A percentile compares a stretch with the other conserved stretches of the same genome.
Conservation (phyloP, 2,888 invertebrate species). For the Agapostemon virescens region DNA sequence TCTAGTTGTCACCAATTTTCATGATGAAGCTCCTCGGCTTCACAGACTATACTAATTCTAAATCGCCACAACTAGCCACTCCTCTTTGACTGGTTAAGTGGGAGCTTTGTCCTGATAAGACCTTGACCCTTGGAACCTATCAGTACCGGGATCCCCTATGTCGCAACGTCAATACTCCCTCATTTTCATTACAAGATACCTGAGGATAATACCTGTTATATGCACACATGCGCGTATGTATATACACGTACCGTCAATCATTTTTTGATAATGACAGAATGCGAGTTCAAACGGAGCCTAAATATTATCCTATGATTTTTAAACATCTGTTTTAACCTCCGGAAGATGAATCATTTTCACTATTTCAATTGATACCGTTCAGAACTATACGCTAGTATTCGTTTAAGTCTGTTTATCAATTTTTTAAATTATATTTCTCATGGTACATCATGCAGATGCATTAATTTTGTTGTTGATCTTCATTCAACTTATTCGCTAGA, state of each 20-base stretch:
- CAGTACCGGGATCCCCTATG: background rate
- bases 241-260: background rate
- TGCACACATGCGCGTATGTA: background rate
- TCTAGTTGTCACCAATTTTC: background rate
- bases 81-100: background rate
- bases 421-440: too few species aligned
- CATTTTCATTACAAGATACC: constrained; percentile 1
- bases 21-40: background rate
- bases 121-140: background rate
- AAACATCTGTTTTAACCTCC: background rate
- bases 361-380: too few species aligned
- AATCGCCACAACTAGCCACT: background rate
- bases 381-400: too few species aligned
- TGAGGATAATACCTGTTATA: background rate
- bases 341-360: too few species aligned
- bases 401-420: too few species aligned
- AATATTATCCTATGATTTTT: background rate
- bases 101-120: constrained; percentile 5
- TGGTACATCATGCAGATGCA: too few species aligned
- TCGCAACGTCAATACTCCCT: background rate
- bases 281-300: background rate
- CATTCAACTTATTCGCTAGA: too few species aligned
- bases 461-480: too few species aligned
- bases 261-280: background rate
- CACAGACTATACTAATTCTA: background rate